These are phyloP conservation scores for Naja naja DNA, from an alignment of 2,113 vertebrate genomes.

Conservation along the genomic window DNA sequence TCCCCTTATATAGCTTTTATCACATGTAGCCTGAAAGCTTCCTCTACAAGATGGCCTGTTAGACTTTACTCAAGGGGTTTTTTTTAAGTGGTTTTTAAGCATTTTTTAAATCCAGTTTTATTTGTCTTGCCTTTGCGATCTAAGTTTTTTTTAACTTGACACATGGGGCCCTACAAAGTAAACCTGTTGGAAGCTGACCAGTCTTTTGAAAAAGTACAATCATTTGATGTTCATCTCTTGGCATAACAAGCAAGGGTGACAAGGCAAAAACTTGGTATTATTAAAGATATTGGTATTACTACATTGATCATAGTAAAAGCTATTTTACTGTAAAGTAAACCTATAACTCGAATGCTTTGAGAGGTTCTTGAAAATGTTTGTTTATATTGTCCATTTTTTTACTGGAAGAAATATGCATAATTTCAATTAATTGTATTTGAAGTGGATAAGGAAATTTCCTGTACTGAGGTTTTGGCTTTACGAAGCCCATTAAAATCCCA, in stretches of 20 bases:
- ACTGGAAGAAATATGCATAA: conserved; percentile 40
- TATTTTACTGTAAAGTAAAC: conserved; percentile 29
- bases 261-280: conserved; percentile 11
- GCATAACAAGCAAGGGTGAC: conserved; percentile 55
- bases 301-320: conserved; percentile 21
- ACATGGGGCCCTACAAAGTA: conserved; percentile 26
- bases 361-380: conserved; percentile 38
- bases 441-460: conserved; percentile 40
- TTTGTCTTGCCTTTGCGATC: conserved; percentile 41
- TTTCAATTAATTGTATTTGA: conserved; percentile 46
- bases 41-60: conserved; percentile 38
- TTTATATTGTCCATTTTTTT: conserved; percentile 46
- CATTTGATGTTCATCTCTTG: conserved; percentile 52
- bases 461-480: conserved; percentile 38
- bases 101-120: conserved; percentile 33
- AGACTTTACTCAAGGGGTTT: conserved; percentile 27
- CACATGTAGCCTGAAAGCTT: conserved; percentile 43
- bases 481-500: conserved; percentile 45
- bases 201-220: conserved; percentile 28
- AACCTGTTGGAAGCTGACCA: conserved; percentile 48
- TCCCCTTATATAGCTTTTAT: conserved; percentile 40
- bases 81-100: conserved; percentile 38
- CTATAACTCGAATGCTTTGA: conserved; percentile 17
- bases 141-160: conserved; percentile 22
- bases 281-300: not conserved